Percentiles rank a stretch among this genome's conserved stretches.
phyloP scores from a whole-genome alignment of 2,888 invertebrate genomes.

The Pinctada fucata region DNA sequence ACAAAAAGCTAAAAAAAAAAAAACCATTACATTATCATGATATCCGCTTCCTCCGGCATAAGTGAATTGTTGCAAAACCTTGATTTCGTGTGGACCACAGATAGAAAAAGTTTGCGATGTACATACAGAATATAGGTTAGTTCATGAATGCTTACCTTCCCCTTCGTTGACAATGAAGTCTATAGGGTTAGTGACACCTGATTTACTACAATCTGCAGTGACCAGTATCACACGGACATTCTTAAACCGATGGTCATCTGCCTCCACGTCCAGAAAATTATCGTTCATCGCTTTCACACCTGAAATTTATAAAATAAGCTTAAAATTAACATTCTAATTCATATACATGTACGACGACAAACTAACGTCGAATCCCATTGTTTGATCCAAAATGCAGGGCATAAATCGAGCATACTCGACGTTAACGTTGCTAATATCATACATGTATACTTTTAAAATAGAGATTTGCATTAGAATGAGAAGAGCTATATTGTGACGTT shows the following conservation, averaged over 20 bases:
- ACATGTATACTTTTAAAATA: no score
- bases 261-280: slow-evolving; percentile 61
- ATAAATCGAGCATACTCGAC: no score
- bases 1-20: background rate
- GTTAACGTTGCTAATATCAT: no score
- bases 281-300: slow-evolving; percentile 65
- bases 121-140: background rate
- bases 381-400: no score
- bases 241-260: slow-evolving; percentile 68
- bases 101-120: background rate
- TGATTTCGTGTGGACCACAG: no score
- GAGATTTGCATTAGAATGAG: no score
- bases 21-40: background rate
- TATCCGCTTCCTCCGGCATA: no score
- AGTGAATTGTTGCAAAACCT: no score
- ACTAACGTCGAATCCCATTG: no score
- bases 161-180: slow-evolving; percentile 75
- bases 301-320: slow-evolving; percentile 47
- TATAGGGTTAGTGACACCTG: slow-evolving; percentile 72
- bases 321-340: background rate
- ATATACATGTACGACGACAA: no score
- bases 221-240: slow-evolving; percentile 69
- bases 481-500: no score
- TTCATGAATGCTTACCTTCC: slow-evolving; percentile 64
- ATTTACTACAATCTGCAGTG: slow-evolving; percentile 73